Evolutionary conservation across 2,113 vertebrate genomes (phyloP).

Genomic region (Camelus dromedarius): DNA sequence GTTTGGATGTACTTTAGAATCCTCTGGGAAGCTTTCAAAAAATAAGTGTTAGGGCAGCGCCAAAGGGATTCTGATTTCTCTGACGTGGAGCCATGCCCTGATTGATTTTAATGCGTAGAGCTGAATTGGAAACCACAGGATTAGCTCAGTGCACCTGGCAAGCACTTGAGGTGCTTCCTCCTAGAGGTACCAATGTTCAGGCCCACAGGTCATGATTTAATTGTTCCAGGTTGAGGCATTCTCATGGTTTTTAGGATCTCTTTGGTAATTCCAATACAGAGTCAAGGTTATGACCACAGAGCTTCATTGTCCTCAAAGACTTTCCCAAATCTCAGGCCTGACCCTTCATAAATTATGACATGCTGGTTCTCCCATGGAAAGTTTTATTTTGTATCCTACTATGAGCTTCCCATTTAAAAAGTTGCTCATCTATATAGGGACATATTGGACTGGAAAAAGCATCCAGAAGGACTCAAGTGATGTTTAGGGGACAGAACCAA

Average conservation of each 20-base stretch:
- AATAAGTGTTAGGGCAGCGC: neutral
- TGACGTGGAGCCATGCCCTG: neutral
- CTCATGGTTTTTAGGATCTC: neutral
- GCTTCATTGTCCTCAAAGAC: neutral
- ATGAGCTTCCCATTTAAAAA: neutral
- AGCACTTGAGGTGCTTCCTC: neutral
- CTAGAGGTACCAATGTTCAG: neutral
- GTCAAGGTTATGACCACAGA: neutral
- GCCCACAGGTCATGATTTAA: neutral
- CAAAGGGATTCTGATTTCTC: neutral
- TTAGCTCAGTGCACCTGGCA: neutral
- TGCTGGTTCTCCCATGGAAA: neutral
- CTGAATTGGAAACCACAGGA: neutral
- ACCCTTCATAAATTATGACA: slow-evolving; percentile 15
- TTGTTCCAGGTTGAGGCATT: neutral
- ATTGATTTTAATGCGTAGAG: neutral
- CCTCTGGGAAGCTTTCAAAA: neutral
- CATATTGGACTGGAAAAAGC: neutral
- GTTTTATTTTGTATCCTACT: slow-evolving; percentile 12
- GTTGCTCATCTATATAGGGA: neutral
- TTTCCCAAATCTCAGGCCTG: neutral
- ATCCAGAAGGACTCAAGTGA: neutral
- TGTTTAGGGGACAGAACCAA: neutral
- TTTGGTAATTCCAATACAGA: neutral
- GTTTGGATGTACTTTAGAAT: neutral